These are phyloP conservation scores for Phainopepla nitens DNA, from an alignment of 2,113 vertebrate species.

Conservation along the genomic window DNA sequence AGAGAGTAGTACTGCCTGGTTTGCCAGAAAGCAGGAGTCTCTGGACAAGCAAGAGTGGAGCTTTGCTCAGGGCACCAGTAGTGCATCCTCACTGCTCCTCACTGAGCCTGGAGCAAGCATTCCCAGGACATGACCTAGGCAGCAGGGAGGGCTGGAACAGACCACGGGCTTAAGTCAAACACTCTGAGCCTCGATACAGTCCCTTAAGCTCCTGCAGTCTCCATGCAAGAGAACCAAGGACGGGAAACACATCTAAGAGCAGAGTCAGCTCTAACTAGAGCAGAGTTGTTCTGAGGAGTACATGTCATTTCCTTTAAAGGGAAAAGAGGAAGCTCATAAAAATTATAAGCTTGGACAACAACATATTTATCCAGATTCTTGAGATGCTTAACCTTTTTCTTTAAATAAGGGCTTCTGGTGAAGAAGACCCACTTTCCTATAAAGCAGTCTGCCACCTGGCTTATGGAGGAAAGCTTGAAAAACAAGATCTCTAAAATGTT, in stretches of 20 bases:
- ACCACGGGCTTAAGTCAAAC: background rate
- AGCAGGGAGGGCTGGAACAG: background rate
- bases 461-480: background rate
- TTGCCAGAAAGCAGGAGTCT: background rate
- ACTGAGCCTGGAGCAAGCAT: background rate
- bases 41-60: background rate
- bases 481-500: background rate
- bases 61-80: background rate
- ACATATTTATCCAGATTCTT: background rate
- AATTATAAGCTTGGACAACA: background rate
- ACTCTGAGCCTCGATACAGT: background rate
- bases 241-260: background rate
- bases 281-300: background rate
- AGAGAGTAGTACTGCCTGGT: background rate
- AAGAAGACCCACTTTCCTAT: background rate
- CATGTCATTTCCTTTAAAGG: background rate
- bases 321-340: background rate
- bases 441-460: background rate
- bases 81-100: rapidly evolving
- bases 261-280: background rate
- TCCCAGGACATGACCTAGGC: background rate
- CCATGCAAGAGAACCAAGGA: background rate
- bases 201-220: background rate
- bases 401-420: background rate
- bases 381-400: background rate